Conservation (phyloP, 2,113 vertebrate species). For the Diadophis punctatus region DNA sequence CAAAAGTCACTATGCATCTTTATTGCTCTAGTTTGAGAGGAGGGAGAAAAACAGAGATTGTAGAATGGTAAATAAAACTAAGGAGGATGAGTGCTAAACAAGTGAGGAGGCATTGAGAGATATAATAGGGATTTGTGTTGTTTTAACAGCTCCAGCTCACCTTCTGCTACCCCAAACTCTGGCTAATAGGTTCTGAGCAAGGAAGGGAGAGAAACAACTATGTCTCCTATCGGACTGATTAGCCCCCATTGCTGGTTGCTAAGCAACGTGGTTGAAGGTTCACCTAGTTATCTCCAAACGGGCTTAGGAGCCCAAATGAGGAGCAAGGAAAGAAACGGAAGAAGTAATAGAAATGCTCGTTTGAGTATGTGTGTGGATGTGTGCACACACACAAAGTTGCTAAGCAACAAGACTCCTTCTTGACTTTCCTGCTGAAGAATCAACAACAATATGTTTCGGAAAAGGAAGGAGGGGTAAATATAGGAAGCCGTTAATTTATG, state of each 20-base stretch:
- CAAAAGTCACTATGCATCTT: background rate
- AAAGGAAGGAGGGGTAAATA: no score
- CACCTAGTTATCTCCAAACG: background rate
- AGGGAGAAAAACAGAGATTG: background rate
- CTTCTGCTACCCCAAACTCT: background rate
- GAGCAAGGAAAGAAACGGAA: background rate
- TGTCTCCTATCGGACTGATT: background rate
- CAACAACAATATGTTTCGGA: background rate
- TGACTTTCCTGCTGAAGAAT: constrained; percentile 9
- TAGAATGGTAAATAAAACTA: background rate
- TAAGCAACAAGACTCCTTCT: constrained; percentile 56
- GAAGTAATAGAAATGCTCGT: background rate
- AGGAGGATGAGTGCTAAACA: background rate
- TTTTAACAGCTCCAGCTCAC: background rate
- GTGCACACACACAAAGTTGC: constrained; percentile 47
- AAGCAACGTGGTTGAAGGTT: background rate
- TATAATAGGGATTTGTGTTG: background rate
- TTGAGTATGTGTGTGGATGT: background rate
- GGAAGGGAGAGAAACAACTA: no score
- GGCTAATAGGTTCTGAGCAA: background rate
- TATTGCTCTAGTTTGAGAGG: background rate
- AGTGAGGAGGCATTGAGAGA: background rate
- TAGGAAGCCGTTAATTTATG: background rate
- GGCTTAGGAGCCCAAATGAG: background rate
- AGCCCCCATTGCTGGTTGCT: background rate